Evolutionary conservation across 2,113 vertebrate species (phyloP), one percentile per base, ranked within the genome.

Genomic region (Myiopsitta monachus): DNA sequence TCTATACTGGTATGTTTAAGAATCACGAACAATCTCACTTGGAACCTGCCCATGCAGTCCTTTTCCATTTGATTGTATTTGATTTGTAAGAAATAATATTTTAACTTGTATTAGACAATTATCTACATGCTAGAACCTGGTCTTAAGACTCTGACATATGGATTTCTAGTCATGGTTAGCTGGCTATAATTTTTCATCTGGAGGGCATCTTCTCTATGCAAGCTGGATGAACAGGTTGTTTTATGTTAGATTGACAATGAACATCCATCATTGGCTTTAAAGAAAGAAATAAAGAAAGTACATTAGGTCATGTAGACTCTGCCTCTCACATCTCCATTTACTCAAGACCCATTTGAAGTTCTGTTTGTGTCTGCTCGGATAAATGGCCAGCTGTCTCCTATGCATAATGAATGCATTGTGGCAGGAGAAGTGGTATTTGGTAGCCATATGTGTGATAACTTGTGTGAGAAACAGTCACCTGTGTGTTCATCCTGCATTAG

Each of bases 101-200:
- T 83, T 89, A 96, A 70, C 46, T 57, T 90, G 22, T 16, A 72
- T 92, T 77, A 85, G 87, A 92, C 82, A 93, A 88, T 92, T 83
- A 69, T 61, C 74, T 70, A 49, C 26, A 73, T 84, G 36, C n/a
- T 91, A 69, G 49, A 95, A 82, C n/a, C 19, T 78, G 36, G 26
- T 91, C 74, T 70, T 72, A 30, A 84, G 77, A 88, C n/a, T 90
- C 78, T 90, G 83, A 94, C 57, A 59, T 79, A 90, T 19, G 69
- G 91, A 46, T 79, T 91, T 91, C 88, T 79, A 94, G 33, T 61
- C 59, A 85, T 76, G 38, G 18, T 80, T 66, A 87, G n/a, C 49
- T 87, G 61, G 7, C 15, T 95, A 31, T 87, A 85, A 87, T 93
- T 96, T 94, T 95, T 96, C 70, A 92, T 94, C 49, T 79, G 64